Evolutionary conservation across 2,797 vertebrate species (phyloP), one percentile per base, ranked within the genome.

Genomic region (Cichlasoma orientale): DNA sequence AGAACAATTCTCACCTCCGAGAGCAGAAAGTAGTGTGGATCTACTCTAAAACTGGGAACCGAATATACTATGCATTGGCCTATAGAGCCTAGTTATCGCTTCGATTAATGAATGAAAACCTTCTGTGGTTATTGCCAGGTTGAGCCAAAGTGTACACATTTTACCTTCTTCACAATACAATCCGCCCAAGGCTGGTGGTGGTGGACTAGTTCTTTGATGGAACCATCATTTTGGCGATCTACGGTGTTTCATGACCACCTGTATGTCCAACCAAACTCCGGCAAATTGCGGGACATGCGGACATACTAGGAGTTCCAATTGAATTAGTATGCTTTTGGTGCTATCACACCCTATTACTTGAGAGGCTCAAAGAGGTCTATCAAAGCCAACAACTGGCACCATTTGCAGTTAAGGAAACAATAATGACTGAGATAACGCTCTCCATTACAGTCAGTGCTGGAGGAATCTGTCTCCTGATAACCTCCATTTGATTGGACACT

Each of bases 401-500:
- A 18, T 85, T 91, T 83, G 85, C 83, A 90, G 89, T 92, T 85
- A 92, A 83, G 79, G 38, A 74, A 84, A 89, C 83, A 82, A 86
- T 85, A 82, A 86, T 55, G 70, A 88, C 80, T 79, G 57, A 4
- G 85, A 91, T 88, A 88, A 88, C 68, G 19, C 81, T 86, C 87
- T 90, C 76, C 66, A 85, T 86, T 85, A 87, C 78, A 75, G 75
- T 53, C 54, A 1, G 72, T 56, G 82, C 80, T 74, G 7, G 72
- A 88, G 77, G 73, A 91, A 86, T 85, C 77, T 1, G 18, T 89
- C 86, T 88, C 80, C 69, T 7, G 80, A 89, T 89, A 85, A 90
- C 83, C 89, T 89, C 69, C 25, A 50, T 93, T 82, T 92, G 90
- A 93, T 92, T 90, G 89, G 91, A 89, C 82, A 77, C 87, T 91